Base-by-base conservation (phyloP, 2,888 invertebrate genomes). In the Druceiella hillmani region DNA sequence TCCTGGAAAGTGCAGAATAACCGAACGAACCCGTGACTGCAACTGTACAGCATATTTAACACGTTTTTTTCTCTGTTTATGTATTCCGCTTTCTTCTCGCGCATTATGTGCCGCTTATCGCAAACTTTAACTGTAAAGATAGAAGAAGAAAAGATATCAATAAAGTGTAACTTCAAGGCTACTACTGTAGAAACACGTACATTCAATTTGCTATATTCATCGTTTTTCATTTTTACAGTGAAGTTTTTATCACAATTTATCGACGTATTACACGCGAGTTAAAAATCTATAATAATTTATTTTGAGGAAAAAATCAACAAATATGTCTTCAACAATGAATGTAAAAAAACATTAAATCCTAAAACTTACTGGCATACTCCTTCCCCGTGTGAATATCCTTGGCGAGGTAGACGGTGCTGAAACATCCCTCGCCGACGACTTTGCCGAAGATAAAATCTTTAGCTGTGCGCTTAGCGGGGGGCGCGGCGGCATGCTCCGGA, bases 1-100 rank as follows among this genome's bases (percentile, higher is more conserved):
- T 98, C 97, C 74, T 99, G 98, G 71, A 99, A 99, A 40, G 98
- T 94, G 69, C 90, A 94, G 62, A 86, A 92, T 41, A 99, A 76
- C 59, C 87, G 85, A 36, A 97, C 92, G 62, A 99, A 92, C 62
- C 90, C 95, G 44, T 90, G 87, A 42, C 81, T 78, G 51, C 82
- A 79, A 45, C 81, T 76, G 50, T 83, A 87, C 52, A 95, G 70
- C 66, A 86, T 81, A 61, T 90, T 87, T 60, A 98, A 73, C 15
- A 93, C 90, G 58, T 95, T 92, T 61, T 93, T 94, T 66, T 99
- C 99, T 28, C 95, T 76, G 60, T 85, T 84, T 41, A 98, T 87
- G 64, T 93, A 92, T 57, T 90, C 87, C 53, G 86, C 82, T 68
- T 98, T 98, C 62, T 87, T 87, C 66, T 98, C 94, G 48, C 86